A percentile compares a stretch with the other conserved stretches of the same genome.
Evolutionary conservation across 2,888 invertebrate genomes (phyloP).

Genomic region (Netelia virgata): DNA sequence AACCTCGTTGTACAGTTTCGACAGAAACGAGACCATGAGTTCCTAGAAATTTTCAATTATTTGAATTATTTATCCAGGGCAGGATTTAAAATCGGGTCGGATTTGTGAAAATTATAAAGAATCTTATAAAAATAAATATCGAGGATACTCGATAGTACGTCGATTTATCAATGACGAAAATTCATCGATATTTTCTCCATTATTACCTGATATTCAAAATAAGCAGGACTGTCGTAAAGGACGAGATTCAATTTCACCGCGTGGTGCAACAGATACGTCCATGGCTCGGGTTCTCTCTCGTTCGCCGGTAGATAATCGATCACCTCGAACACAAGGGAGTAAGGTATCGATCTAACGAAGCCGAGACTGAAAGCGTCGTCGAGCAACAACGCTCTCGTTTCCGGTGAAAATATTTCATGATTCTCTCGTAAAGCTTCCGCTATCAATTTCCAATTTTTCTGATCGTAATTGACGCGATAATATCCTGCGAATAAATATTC

Average conservation of each 20-base stretch:
- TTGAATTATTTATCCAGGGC: neutral
- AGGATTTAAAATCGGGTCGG: neutral
- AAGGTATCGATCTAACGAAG: constrained; percentile 83
- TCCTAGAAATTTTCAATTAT: constrained; percentile 71
- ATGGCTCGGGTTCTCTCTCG: constrained; percentile 86
- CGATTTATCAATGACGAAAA: neutral
- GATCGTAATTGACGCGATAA: constrained; percentile 82
- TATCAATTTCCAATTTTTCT: constrained; percentile 78
- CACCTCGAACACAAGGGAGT: constrained; percentile 85
- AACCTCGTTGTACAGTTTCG: constrained; percentile 75
- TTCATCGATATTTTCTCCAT: too few species aligned
- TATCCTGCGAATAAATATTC: constrained; percentile 78
- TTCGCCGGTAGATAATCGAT: constrained; percentile 85
- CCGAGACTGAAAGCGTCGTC: constrained; percentile 86
- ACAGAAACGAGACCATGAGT: constrained; percentile 75
- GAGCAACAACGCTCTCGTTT: constrained; percentile 87
- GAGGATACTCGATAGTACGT: neutral
- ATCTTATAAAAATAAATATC: neutral
- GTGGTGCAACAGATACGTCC: constrained; percentile 85
- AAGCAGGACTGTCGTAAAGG: constrained; percentile 77
- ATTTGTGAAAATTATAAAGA: too few species aligned
- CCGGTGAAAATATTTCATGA: constrained; percentile 83
- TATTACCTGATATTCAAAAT: constrained; percentile 79
- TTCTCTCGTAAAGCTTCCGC: constrained; percentile 76
- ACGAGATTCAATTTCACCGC: constrained; percentile 83